Conservation (phyloP, 2,888 invertebrate genomes). For the Seira musarum region DNA sequence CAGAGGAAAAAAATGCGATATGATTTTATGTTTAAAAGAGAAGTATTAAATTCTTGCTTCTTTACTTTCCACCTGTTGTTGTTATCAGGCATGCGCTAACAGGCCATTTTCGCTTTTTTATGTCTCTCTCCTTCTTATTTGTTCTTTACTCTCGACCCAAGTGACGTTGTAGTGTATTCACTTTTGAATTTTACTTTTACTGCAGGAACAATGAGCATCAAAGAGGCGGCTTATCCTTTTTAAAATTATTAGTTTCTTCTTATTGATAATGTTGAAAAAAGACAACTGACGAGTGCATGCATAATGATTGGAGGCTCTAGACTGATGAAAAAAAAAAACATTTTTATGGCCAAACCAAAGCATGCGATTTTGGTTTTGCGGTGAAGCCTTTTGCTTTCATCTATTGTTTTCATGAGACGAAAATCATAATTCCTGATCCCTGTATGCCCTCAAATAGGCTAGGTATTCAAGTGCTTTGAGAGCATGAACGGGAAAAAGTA, state of each 20-base stretch:
- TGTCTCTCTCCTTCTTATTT: constrained; percentile 13
- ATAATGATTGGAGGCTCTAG: neutral
- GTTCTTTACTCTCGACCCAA: neutral
- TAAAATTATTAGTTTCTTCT: neutral
- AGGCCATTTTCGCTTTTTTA: constrained; percentile 36
- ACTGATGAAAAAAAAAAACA: neutral
- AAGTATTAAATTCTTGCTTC: constrained; percentile 1
- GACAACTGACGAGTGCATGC: neutral
- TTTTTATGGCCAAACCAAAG: neutral
- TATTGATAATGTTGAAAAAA: constrained; percentile 17
- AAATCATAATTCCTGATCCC: neutral
- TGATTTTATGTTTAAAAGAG: neutral
- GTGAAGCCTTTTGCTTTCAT: constrained; percentile 3
- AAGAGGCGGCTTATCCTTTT: neutral
- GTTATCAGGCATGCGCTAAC: constrained; percentile 41
- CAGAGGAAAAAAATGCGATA: constrained; percentile 11
- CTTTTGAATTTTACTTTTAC: no score
- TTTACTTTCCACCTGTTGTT: constrained; percentile 36
- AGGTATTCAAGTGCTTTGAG: no score
- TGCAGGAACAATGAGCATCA: no score
- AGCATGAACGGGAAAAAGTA: constrained; percentile 11
- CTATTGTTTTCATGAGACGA: constrained; percentile 3
- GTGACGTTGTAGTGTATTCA: no score
- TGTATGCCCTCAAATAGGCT: neutral
- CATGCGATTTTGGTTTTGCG: neutral